phyloP scores from a whole-genome alignment of 2,113 vertebrate species.

The Dendrocopos noguchii region DNA sequence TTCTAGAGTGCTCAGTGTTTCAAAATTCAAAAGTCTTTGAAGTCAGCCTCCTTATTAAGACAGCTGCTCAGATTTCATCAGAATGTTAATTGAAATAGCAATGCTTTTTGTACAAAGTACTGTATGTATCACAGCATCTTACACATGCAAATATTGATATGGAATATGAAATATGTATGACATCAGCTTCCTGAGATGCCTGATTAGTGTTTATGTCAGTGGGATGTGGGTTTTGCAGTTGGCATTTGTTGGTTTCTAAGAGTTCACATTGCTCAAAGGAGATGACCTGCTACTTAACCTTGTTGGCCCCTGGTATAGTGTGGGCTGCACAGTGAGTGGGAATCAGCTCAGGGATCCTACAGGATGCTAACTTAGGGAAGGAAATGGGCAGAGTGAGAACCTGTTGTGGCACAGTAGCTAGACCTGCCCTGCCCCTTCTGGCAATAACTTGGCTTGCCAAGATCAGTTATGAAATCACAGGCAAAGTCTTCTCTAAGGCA shows the following conservation, averaged over 20 bases:
- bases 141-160: neutral
- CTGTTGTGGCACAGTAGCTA: neutral
- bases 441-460: accelerated
- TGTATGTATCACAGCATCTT: neutral
- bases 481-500: neutral
- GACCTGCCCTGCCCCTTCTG: neutral
- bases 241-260: neutral
- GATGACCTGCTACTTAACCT: neutral
- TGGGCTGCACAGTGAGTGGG: neutral
- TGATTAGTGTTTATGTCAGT: neutral
- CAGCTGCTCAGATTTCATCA: neutral
- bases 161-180: neutral
- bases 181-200: neutral
- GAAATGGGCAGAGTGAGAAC: neutral
- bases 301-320: neutral
- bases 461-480: neutral
- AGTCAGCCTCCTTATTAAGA: neutral
- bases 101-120: neutral
- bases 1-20: neutral
- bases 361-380: neutral
- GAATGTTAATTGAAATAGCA: neutral
- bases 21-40: neutral
- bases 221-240: neutral
- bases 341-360: neutral
- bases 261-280: neutral